Base-by-base conservation (phyloP, 2,888 invertebrate species). In the Stegophylla sp. region DNA sequence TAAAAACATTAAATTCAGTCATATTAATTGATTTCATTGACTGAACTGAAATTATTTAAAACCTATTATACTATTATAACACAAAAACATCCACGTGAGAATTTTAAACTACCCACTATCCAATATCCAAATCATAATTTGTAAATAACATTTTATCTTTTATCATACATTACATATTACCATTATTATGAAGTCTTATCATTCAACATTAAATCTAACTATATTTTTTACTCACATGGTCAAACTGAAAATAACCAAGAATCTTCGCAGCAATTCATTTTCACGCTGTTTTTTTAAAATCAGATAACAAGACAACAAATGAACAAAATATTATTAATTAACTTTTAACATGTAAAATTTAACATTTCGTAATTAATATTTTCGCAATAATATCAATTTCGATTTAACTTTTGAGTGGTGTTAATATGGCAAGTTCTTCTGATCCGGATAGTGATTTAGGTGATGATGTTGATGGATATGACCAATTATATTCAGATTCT, bases 401-500 rank as follows among this genome's bases (percentile, higher is more conserved):
- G n/a, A 51, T 7, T 51, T 26, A 59, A 59, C 3, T 26, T 23
- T 26, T 7, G 23, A 23, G 9, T 59, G 26, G n/a, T 7, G 1
- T 20, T 4, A 41, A 43, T 3, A 64, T 64, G 64, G 64, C 15
- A 20, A 56, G 53, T 41, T 72, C 71, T 2, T 73, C 73, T 7
- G 61, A 61, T 12, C 15, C 64, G 0, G 63, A 82, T n/a, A 48
- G 72, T 56, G 48, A 72, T 51, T 9, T 41, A 48, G 86, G 87
- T 83, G 88, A 88, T 12, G 88, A 88, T 34, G n/a, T n/a, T n/a
- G 88, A 88, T 1, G 88, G 87, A 84, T 86, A 88, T 85, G 88
- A 88, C 82, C 88, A 88, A 51, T 88, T 88, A 85, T 88, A 87
- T 74, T 86, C 88, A 45, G 89, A 89, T 84, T 84, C 84, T 41